Evolutionary conservation across 1,140 invertebrate species (phyloP).

Genomic region (Trichonephila inaurata): DNA sequence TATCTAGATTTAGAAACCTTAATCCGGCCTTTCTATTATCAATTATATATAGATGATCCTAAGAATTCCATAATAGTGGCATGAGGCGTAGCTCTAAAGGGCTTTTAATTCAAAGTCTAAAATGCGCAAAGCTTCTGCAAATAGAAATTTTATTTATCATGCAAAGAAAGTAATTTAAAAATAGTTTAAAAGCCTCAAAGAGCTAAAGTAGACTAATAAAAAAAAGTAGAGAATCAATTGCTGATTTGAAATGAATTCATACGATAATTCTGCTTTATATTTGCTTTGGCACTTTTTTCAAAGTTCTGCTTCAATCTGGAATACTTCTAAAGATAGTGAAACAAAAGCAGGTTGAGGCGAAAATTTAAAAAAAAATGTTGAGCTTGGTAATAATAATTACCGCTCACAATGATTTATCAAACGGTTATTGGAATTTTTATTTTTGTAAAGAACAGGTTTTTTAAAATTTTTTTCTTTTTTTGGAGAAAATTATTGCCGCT

Average conservation of each 20-base stretch:
- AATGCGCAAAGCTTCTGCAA: slow-evolving; percentile 31
- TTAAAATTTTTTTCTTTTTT: no score
- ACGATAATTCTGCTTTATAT: neutral
- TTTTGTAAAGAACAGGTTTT: no score
- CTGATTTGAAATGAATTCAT: neutral
- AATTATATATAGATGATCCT: neutral
- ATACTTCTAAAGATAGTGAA: neutral
- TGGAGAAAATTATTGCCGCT: no score
- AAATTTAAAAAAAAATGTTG: no score
- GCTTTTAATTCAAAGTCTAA: neutral
- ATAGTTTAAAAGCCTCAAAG: neutral
- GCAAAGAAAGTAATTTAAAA: neutral
- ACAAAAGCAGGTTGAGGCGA: neutral
- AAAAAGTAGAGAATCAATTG: neutral
- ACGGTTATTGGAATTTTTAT: no score
- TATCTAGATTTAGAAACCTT: slow-evolving; percentile 71
- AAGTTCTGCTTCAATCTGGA: neutral
- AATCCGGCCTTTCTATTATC: slow-evolving; percentile 3
- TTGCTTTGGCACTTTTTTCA: neutral
- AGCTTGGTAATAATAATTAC: no score
- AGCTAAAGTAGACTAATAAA: neutral
- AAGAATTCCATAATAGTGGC: slow-evolving; percentile 53
- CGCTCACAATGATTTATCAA: no score
- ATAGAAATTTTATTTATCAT: slow-evolving; percentile 6
- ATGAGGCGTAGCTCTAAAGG: slow-evolving; percentile 57